Evolutionary conservation across 2,888 invertebrate genomes (phyloP).

Genomic region (Deilephila porcellus): DNA sequence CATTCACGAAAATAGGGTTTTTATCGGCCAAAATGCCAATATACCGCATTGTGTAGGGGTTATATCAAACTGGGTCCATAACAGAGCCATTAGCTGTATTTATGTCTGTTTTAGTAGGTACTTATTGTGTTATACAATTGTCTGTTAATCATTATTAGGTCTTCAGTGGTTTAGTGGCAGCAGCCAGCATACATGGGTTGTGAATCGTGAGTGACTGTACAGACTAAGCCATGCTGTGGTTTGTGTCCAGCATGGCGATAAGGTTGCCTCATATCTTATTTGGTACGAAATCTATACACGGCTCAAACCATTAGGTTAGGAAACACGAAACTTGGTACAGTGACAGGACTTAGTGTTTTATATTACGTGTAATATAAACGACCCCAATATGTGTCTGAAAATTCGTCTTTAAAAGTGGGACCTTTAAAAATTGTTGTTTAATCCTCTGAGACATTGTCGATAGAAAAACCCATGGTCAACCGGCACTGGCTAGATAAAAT

Average conservation of each 20-base stretch:
- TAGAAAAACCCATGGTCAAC: too few relatives aligned
- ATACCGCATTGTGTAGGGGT: neutral
- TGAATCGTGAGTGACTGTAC: neutral
- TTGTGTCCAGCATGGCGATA: too few relatives aligned
- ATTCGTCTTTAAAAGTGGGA: neutral
- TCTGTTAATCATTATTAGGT: neutral
- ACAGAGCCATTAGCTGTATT: neutral
- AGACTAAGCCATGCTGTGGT: too few relatives aligned
- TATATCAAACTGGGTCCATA: neutral
- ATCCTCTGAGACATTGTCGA: neutral
- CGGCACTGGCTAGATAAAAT: neutral
- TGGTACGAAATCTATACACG: too few relatives aligned
- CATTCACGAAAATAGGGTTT: slow-evolving; percentile 3
- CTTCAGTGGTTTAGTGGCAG: neutral
- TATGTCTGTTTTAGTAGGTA: neutral
- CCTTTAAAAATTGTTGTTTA: neutral
- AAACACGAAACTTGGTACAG: too few relatives aligned
- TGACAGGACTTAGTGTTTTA: too few relatives aligned
- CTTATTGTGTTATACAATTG: neutral
- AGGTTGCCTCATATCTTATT: too few relatives aligned
- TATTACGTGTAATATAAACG: too few relatives aligned
- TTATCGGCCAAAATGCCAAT: neutral
- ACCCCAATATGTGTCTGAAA: neutral
- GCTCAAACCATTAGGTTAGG: too few relatives aligned
- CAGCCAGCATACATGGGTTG: neutral